Evolutionary conservation across 1,140 invertebrate species (phyloP), one percentile per base, ranked within the genome.

Genomic region (Atta colombica): DNA sequence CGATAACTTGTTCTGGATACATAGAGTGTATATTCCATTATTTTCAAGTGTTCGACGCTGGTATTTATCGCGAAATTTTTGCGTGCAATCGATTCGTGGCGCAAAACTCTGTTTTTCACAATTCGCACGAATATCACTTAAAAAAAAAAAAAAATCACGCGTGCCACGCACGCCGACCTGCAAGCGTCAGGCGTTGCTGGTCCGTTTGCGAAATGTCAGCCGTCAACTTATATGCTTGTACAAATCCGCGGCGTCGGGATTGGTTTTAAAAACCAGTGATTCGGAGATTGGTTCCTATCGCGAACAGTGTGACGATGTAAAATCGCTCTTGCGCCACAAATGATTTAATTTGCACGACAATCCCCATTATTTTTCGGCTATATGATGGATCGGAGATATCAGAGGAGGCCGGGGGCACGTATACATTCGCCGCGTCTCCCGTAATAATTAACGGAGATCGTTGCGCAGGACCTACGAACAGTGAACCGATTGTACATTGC

Each of bases 401-500:
- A 12, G 8, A 7, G 66, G n/a, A 49, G 2, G 18, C 16, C 7
- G 21, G 39, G 18, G n/a, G 25, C 60, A 12, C 14, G 55, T 18
- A 74, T 39, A 28, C 53, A 60, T 71, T 72, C 3, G 68, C 75
- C 84, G 18, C 58, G 18, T 68, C 69, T 55, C 84, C 63, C 77
- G 69, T 60, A 85, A 87, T 87, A 90, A 90, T 90, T 80, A 89
- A 78, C 89, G 69, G 68, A 90, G 88, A 90, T 90, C 89, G 88
- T 77, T 77, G 68, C 85, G 80, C 53, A 87, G 86, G 77, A 85
- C 77, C 88, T 90, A 88, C 65, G 89, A 88, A 85, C 86, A 71
- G 75, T 85, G 81, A 88, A 90, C 86, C 85, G 89, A 90, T 90
- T 90, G 89, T 90, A 81, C 89, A 88, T 85, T 74, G 66, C 66